Base-by-base conservation (phyloP, 2,113 vertebrate species). In the Pelecanus crispus region DNA sequence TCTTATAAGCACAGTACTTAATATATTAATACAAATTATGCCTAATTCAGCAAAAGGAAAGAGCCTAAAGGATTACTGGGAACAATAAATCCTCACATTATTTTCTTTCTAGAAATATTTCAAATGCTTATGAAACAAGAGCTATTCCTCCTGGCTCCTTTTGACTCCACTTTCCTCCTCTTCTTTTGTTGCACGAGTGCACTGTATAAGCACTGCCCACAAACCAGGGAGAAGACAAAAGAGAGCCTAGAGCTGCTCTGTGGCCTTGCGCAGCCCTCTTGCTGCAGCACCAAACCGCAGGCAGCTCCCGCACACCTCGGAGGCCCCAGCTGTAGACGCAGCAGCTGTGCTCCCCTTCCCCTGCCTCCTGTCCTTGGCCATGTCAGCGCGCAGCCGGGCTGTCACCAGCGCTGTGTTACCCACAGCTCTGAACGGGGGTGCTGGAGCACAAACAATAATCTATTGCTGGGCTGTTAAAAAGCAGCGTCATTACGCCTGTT, bases 371-470 rank as follows among this genome's bases (percentile, higher is more conserved):
- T n/a, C 71, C 80, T 68, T 0, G 3, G 25, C 14, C 28, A 1
- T 5, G 55, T 25, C 78, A 52, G 66, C 0, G 0, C 36, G 20
- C 42, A 73, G 58, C 32, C 5, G 15, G 29, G 25, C 75, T 79
- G 71, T 12, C 66, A 82, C 55, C 49, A 67, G 70, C 3, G 0
- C 0, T n/a, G n/a, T n/a, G 1, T 21, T 14, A 38, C 66, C n/a
- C 61, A 19, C 55, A 42, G 55, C 67, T 61, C 17, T 52, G 70
- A 50, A 36, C 2, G 17, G 74, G 18, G 70, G 26, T 66, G 71
- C 61, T 58, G 59, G 25, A 29, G 45, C 71, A 52, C 25, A 42
- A 32, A 10, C 7, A 24, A 7, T 42, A 14, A 34, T 6, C 56
- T 22, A 1, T 13, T 75, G 42, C 77, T 40, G 65, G 59, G 50